Conservation (phyloP, 2,888 invertebrate genomes). For the Tigriopus californicus region DNA sequence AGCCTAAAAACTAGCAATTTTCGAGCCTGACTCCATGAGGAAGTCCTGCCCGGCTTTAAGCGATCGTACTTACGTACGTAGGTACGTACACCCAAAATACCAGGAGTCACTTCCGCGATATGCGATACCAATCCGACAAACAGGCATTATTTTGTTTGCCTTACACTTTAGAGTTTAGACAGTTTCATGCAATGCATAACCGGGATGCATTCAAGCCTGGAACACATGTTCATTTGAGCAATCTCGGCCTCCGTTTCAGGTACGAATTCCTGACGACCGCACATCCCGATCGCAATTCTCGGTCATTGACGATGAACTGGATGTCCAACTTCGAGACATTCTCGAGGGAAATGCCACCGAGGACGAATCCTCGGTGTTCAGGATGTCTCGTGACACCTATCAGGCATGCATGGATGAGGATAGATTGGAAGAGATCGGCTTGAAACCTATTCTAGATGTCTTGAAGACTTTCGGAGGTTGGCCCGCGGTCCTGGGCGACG, state of each 20-base stretch:
- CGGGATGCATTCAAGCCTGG: too few relatives aligned
- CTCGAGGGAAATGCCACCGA: slow-evolving; percentile 43
- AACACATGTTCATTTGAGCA: too few relatives aligned
- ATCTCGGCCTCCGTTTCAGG: neutral
- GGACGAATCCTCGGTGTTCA: slow-evolving; percentile 41
- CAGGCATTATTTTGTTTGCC: too few relatives aligned
- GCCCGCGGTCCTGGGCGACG: slow-evolving; percentile 55
- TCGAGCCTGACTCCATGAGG: too few relatives aligned
- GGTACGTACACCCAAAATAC: too few relatives aligned
- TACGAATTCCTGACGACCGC: slow-evolving; percentile 54
- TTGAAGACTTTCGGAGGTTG: slow-evolving; percentile 65
- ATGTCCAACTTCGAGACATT: slow-evolving; percentile 48
- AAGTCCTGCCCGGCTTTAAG: too few relatives aligned
- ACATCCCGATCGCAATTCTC: slow-evolving; percentile 46
- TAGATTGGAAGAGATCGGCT: slow-evolving; percentile 56
- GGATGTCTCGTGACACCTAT: slow-evolving; percentile 62
- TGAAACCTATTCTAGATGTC: slow-evolving; percentile 48
- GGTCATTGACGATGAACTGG: slow-evolving; percentile 24
- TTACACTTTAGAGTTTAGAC: too few relatives aligned
- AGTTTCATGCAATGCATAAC: too few relatives aligned
- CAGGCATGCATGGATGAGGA: slow-evolving; percentile 77
- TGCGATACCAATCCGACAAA: too few relatives aligned
- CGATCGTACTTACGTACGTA: too few relatives aligned
- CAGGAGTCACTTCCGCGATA: too few relatives aligned
- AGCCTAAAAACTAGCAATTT: too few relatives aligned